Evolutionary conservation across 2,113 vertebrate genomes (phyloP), one percentile per base, ranked within the genome.

Genomic region (Sander vitreus): DNA sequence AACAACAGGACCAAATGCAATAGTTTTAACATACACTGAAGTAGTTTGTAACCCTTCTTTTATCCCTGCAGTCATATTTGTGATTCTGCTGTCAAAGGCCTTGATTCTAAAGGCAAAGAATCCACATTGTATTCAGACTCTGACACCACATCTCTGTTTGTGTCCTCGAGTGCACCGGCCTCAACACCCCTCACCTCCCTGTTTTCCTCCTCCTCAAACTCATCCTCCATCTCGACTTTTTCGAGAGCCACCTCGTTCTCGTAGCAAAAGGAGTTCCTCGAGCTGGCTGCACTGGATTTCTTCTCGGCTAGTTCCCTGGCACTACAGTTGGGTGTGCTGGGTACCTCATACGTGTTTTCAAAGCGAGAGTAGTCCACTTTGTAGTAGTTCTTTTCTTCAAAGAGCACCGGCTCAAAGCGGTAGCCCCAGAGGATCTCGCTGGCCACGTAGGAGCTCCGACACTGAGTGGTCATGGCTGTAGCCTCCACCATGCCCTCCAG

Each of bases 401-500:
- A 99, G 88, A 99, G 97, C 4, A 99, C 97, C 0, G 97, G 97
- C 93, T 99, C 98, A 0, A 99, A 99, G 79, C 97, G 97, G 92
- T 99, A 96, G 54, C 98, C 98, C 98, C 98, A 99, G 55, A 98
- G 96, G 89, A 99, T 97, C 91, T 99, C 98, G 0, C 96, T 96
- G 1, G 97, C 96, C 92, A 99, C 94, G 1, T 99, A 99, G 0
- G 98, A 99, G 94, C 97, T 99, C n/a, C 98, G 97, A 87, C 98
- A 99, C 91, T 99, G 98, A 0, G 98, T 99, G 0, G 98, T 99
- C 98, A 99, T 99, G 90, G 98, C 96, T 0, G 98, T 99, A 6
- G 98, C 98, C 90, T 99, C 98, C 43, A 99, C 98, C 98, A 99
- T 99, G 69, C 98, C 98, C 87, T 99, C 98, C 16, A 99, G 90